Conservation (phyloP, 2,888 invertebrate species). For the Ernsta delagoae region DNA sequence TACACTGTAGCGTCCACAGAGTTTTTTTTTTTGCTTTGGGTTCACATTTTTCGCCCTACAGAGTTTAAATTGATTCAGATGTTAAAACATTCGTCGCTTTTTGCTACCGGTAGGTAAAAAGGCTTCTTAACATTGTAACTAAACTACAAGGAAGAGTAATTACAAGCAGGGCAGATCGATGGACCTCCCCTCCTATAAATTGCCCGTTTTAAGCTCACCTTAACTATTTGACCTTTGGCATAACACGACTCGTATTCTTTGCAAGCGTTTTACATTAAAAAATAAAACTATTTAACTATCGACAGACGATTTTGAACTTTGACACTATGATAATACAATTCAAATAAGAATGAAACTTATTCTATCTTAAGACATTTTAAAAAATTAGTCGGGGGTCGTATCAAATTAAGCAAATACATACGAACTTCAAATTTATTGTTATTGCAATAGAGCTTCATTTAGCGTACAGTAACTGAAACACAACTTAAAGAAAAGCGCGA, state of each 20-base stretch:
- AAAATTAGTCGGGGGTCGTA: background rate
- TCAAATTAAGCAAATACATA: background rate
- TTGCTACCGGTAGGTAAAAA: no score
- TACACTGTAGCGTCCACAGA: no score
- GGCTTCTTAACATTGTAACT: background rate
- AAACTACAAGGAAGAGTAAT: slow-evolving; percentile 12
- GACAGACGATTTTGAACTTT: slow-evolving; percentile 28
- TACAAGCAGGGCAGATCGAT: slow-evolving; percentile 8
- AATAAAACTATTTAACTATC: slow-evolving; percentile 42
- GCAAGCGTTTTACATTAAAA: slow-evolving; percentile 52
- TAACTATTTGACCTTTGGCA: slow-evolving; percentile 64
- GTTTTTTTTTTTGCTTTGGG: no score
- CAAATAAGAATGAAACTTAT: background rate
- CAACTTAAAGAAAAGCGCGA: background rate
- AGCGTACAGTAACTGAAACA: background rate
- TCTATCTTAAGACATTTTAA: no score
- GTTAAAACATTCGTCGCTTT: no score
- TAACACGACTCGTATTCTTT: slow-evolving; percentile 60
- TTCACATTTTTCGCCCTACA: no score
- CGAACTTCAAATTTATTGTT: slow-evolving; percentile 9
- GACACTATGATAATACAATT: accelerated
- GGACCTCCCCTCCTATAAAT: slow-evolving; percentile 20
- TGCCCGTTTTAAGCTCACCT: slow-evolving; percentile 48
- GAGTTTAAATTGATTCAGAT: no score
- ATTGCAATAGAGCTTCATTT: slow-evolving; percentile 25